These are phyloP conservation scores for Hyaena hyaena DNA, from an alignment of 2,113 vertebrate species.

Conservation along the genomic window DNA sequence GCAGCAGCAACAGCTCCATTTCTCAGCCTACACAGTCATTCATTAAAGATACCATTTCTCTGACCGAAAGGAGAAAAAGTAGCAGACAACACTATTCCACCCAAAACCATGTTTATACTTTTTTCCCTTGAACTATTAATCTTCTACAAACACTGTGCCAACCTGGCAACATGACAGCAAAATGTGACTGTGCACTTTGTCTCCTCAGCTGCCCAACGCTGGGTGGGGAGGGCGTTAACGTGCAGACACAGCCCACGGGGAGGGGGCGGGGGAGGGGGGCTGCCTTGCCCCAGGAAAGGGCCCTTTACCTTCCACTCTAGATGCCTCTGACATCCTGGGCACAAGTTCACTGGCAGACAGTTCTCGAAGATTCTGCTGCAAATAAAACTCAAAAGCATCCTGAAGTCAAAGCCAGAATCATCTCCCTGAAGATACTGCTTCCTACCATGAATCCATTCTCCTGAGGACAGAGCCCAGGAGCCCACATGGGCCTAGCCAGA, in stretches of 20 bases:
- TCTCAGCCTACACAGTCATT: neutral
- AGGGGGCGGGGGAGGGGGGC: fast-evolving
- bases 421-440: neutral
- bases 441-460: neutral
- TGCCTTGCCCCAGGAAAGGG: fast-evolving
- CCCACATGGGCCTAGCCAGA: neutral
- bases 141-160: neutral
- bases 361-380: neutral
- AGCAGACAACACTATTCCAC: neutral
- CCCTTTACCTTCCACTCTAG: fast-evolving
- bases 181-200: neutral
- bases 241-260: neutral
- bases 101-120: neutral
- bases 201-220: neutral
- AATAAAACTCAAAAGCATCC: neutral
- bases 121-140: neutral
- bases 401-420: neutral
- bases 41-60: neutral
- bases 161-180: neutral
- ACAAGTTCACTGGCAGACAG: neutral
- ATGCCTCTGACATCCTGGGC: neutral
- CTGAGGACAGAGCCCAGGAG: neutral
- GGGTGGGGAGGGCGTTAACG: neutral
- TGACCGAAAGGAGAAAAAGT: neutral
- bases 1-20: neutral